Conservation (phyloP, 1,140 invertebrate species). For the Piezodorus guildinii region DNA sequence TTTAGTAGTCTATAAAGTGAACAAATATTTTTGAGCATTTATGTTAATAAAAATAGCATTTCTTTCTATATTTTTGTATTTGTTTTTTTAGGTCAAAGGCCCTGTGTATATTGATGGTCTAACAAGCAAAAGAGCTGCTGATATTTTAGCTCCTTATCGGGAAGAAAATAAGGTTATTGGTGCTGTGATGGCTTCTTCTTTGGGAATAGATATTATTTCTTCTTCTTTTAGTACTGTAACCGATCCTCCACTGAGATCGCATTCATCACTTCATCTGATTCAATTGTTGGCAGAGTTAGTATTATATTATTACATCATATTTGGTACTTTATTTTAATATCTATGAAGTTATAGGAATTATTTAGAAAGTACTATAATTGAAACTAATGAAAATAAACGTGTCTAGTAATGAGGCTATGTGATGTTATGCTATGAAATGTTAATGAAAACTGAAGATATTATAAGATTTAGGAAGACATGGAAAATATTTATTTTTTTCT, state of each 20-base stretch:
- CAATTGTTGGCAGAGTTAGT: constrained; percentile 76
- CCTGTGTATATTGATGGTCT: constrained; percentile 66
- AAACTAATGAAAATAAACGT: too few species aligned
- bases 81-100: constrained; percentile 46
- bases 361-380: too few species aligned
- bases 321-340: constrained; percentile 34
- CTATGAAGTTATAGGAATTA: too few species aligned
- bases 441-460: too few species aligned
- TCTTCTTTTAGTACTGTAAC: constrained; percentile 42
- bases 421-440: too few species aligned
- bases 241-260: constrained; percentile 68
- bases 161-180: constrained; percentile 52
- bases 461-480: too few species aligned
- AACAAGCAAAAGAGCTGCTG: constrained; percentile 58
- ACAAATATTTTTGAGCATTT: too few species aligned
- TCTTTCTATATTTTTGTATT: background rate
- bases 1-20: too few species aligned
- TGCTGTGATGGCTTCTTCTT: constrained; percentile 61
- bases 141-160: constrained; percentile 45
- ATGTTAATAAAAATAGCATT: background rate
- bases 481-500: too few species aligned
- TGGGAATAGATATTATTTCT: constrained; percentile 51
- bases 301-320: constrained; percentile 19
- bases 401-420: too few species aligned
- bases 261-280: constrained; percentile 66